Evolutionary conservation across 2,797 vertebrate species (phyloP).

Genomic region (Calcarius lapponicus): DNA sequence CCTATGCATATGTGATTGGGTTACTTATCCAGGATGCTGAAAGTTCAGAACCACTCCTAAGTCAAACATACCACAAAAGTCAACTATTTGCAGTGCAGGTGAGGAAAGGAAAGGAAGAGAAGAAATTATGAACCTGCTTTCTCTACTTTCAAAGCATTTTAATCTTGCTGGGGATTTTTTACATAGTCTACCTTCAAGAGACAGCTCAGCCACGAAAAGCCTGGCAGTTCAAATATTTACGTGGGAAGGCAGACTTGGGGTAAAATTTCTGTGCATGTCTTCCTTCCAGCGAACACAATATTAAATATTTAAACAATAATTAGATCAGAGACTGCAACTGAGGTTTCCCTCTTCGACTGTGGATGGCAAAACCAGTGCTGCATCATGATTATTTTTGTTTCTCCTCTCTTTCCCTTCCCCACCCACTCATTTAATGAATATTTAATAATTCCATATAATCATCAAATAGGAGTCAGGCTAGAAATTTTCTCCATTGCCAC

Average conservation of each 20-base stretch:
- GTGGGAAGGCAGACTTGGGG: not conserved
- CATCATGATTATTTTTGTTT: not conserved
- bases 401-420: not conserved
- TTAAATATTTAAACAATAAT: conserved; percentile 45
- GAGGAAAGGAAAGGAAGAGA: not conserved
- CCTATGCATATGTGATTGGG: not conserved
- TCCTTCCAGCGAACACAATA: not conserved
- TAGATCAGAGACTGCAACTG: not conserved
- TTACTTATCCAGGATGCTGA: not conserved
- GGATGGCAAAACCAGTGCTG: not conserved
- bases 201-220: not conserved
- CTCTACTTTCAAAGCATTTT: not conserved
- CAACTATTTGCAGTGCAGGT: not conserved
- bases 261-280: not conserved
- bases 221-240: conserved; percentile 1
- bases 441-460: not conserved
- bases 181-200: not conserved
- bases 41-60: not conserved
- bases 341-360: not conserved
- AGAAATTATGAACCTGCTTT: not conserved
- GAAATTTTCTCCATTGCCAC: not conserved
- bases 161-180: not conserved
- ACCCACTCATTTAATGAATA: not conserved
- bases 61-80: not conserved
- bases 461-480: not conserved